Percentiles rank a stretch among this genome's conserved stretches.
These are phyloP conservation scores for Bombus difficillimus DNA, from an alignment of 1,140 invertebrate genomes.

Conservation along the genomic window DNA sequence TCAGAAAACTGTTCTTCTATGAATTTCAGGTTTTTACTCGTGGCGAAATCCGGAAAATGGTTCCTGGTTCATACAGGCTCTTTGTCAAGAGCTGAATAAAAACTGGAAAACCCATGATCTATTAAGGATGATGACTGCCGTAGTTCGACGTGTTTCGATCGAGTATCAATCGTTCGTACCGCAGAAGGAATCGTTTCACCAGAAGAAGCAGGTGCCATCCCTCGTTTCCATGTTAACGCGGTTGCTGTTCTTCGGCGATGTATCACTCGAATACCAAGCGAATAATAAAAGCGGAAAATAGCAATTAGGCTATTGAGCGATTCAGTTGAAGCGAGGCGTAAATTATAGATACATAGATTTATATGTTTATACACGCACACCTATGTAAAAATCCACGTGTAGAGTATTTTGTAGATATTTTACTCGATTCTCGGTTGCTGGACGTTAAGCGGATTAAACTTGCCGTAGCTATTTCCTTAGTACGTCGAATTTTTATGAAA, in stretches of 20 bases:
- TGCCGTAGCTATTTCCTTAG: background rate
- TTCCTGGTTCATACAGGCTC: constrained; percentile 91
- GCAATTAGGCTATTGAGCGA: background rate
- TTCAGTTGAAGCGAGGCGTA: too few species aligned
- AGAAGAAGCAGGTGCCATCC: constrained; percentile 89
- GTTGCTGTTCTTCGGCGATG: constrained; percentile 72
- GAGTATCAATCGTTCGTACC: constrained; percentile 85
- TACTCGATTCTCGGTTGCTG: background rate
- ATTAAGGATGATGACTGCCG: constrained; percentile 86
- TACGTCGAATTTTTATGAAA: background rate
- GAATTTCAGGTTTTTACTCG: constrained; percentile 85
- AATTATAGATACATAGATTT: too few species aligned
- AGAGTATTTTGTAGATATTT: background rate
- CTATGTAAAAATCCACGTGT: too few species aligned
- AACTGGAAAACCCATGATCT: constrained; percentile 83
- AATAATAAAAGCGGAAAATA: background rate
- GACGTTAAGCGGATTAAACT: background rate
- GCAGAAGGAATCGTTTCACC: constrained; percentile 83
- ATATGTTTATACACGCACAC: too few species aligned
- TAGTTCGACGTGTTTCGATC: constrained; percentile 85
- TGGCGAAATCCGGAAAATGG: constrained; percentile 88
- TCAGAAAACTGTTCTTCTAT: constrained; percentile 36
- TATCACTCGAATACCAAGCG: background rate
- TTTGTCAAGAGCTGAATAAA: constrained; percentile 85
- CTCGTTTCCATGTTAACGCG: constrained; percentile 89